Evolutionary conservation across 1,140 invertebrate genomes (phyloP).

Genomic region (Aphaenogaster ashmeadi): DNA sequence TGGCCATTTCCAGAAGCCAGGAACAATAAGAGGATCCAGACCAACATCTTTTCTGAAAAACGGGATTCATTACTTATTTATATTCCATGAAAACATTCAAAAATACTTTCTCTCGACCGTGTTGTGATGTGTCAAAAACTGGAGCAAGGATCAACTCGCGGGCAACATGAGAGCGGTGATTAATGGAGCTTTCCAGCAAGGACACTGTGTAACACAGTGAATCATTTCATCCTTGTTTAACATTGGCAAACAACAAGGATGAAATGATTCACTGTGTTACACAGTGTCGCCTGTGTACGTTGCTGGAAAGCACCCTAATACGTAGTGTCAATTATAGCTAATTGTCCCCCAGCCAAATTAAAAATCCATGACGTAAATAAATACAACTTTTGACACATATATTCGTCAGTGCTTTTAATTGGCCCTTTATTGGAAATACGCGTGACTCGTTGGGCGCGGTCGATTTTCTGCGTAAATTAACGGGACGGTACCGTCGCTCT

Average conservation of each 20-base stretch:
- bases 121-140: background rate
- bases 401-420: background rate
- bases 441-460: background rate
- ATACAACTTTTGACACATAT: constrained; percentile 12
- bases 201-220: too few species aligned
- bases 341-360: background rate
- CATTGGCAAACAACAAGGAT: too few species aligned
- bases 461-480: background rate
- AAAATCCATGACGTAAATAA: constrained; percentile 26
- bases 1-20: constrained; percentile 71
- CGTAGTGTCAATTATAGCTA: background rate
- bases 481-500: background rate
- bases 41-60: constrained; percentile 72
- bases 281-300: too few species aligned
- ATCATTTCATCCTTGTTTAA: too few species aligned
- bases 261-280: too few species aligned
- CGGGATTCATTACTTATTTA: constrained; percentile 17
- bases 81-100: background rate
- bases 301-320: too few species aligned
- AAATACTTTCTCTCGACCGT: background rate
- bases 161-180: background rate
- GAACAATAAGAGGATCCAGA: constrained; percentile 72
- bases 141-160: background rate
- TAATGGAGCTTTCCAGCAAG: too few species aligned
- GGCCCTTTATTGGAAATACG: background rate